A percentile compares a stretch with the other conserved stretches of the same genome.
phyloP scores from a whole-genome alignment of 64 coral and sea anemone genomes.

The Pocillopora damicornis region DNA sequence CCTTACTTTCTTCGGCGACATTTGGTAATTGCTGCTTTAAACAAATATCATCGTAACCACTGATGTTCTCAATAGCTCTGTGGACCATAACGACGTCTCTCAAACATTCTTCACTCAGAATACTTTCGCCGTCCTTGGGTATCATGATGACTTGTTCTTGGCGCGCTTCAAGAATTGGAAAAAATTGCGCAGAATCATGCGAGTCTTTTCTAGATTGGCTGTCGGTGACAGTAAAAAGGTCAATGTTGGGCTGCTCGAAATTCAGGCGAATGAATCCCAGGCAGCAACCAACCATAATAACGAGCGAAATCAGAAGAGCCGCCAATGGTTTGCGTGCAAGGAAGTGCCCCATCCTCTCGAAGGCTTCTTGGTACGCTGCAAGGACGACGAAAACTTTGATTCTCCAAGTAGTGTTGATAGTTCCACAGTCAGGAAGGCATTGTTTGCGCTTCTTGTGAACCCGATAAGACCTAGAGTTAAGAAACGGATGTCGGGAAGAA shows the following conservation, averaged over 20 bases:
- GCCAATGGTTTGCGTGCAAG: neutral
- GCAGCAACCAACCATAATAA: neutral
- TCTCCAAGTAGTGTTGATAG: neutral
- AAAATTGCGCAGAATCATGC: neutral
- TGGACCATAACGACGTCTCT: neutral
- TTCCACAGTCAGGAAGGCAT: no score
- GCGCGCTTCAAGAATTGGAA: slow-evolving; percentile 10
- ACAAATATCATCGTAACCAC: neutral
- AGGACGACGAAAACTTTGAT: neutral
- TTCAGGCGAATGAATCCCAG: slow-evolving; percentile 1
- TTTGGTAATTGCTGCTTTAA: neutral
- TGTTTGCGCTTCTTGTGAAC: no score
- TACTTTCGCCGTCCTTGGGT: neutral
- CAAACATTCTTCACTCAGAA: slow-evolving; percentile 17
- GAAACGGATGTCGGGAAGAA: no score
- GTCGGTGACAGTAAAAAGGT: neutral
- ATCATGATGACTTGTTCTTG: slow-evolving; percentile 12
- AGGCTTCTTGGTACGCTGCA: neutral
- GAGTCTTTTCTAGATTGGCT: slow-evolving; percentile 11
- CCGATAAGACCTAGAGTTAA: no score
- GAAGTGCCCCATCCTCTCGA: neutral
- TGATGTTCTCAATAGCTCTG: neutral
- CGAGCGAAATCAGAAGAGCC: neutral
- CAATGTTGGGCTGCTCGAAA: neutral
- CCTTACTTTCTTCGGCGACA: no score